phyloP scores from a whole-genome alignment of 1,140 invertebrate species.

The Cotesia typhae region DNA sequence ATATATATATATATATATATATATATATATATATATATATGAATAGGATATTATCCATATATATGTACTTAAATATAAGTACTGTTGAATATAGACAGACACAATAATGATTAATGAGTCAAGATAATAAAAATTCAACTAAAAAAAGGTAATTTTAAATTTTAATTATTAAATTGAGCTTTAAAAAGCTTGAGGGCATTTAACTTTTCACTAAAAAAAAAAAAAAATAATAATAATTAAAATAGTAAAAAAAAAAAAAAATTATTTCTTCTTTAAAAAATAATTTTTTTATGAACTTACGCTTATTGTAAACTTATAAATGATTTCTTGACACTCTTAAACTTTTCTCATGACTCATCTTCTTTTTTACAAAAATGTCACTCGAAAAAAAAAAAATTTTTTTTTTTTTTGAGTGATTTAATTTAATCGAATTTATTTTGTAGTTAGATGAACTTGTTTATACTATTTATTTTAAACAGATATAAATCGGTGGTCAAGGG shows the following conservation, averaged over 20 bases:
- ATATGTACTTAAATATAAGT: background rate
- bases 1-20: background rate
- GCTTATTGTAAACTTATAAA: background rate
- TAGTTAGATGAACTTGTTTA: no score
- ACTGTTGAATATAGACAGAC: no score
- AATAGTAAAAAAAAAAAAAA: background rate
- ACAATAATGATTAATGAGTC: no score
- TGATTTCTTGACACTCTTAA: background rate
- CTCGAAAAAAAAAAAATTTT: no score
- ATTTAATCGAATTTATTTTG: no score
- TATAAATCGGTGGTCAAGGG: background rate
- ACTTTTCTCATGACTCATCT: background rate
- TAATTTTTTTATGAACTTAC: background rate
- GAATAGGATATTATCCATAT: background rate
- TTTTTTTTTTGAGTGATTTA: no score
- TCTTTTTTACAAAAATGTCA: background rate
- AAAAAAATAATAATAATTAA: no score
- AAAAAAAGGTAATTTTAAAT: background rate
- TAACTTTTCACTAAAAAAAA: no score
- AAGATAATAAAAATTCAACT: no score
- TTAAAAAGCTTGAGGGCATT: background rate
- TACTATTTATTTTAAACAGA: no score
- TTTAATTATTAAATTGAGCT: background rate
- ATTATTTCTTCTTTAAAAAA: constrained; percentile 1
- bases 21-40: background rate